These are phyloP conservation scores for Acanthurus lineatus DNA, from an alignment of 2,797 vertebrate genomes.

Conservation along the genomic window DNA sequence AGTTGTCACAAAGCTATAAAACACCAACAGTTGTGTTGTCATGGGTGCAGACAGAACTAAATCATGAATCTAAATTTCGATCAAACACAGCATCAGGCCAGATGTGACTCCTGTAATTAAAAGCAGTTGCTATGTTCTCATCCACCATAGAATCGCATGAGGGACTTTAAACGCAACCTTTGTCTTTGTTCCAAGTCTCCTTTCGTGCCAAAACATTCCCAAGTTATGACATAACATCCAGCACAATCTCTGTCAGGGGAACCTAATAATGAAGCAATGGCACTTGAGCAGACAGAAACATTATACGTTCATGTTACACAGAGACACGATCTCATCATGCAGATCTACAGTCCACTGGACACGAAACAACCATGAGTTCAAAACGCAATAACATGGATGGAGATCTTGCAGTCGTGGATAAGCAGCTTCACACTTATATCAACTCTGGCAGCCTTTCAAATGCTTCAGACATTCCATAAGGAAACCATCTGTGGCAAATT, in stretches of 20 bases:
- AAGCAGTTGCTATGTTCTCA: constrained; percentile 59
- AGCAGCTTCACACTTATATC: not conserved
- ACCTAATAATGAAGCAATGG: constrained; percentile 57
- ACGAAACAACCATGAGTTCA: not conserved
- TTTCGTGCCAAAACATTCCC: constrained; percentile 73
- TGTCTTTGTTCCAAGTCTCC: constrained; percentile 57
- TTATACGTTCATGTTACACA: constrained; percentile 19
- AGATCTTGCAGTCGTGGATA: not conserved
- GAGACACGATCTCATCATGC: not conserved
- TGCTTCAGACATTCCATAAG: not conserved
- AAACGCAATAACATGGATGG: not conserved
- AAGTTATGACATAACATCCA: constrained; percentile 70
- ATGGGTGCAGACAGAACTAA: constrained; percentile 35
- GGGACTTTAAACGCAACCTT: constrained; percentile 53
- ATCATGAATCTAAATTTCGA: constrained; percentile 37
- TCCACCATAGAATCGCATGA: constrained; percentile 43
- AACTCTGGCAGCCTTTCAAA: constrained; percentile 1
- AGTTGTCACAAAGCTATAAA: constrained; percentile 14
- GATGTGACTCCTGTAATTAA: constrained; percentile 61
- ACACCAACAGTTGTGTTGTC: constrained; percentile 12
- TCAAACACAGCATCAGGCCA: constrained; percentile 54
- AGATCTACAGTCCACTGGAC: not conserved
- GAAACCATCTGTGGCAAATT: not conserved
- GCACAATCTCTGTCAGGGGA: constrained; percentile 61
- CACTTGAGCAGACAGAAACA: constrained; percentile 21